Base-by-base conservation (phyloP, 1,140 invertebrate species). In the Magallana gigas region DNA sequence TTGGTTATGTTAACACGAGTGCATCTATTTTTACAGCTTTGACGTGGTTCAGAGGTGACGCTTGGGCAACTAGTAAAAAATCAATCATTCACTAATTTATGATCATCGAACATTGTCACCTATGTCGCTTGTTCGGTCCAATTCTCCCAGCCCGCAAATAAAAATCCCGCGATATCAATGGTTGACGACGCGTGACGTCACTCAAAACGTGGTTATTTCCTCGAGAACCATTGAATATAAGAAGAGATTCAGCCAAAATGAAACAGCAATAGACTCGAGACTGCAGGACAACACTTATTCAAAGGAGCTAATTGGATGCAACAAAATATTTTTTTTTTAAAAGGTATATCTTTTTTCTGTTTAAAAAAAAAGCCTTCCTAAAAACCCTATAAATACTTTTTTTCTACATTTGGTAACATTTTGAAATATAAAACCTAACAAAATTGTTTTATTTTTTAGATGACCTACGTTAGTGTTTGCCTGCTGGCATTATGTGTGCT, bases 171-270 rank as follows among this genome's bases (percentile, higher is more conserved):
- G 23, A 76, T 76, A 29, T 76, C 68, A 76, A 23, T 76, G 68
- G 68, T 29, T 29, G 68, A 76, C 68, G 36, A 36, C 9, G 5
- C 23, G 68, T 76, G 68, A 76, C 68, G 68, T 76, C 68, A 76
- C 68, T 18, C 23, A 76, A 76, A 76, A 12, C 8, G 23, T 76
- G 68, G 68, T 76, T 76, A 76, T 76, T 76, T 76, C 68, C 68
- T 76, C 68, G 68, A 29, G 14, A 76, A 76, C 5, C 36, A 76
- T 4, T 12, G 68, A 76, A 29, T 76, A 76, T 76, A 76, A 76
- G 68, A 76, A 76, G 23, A 76, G 68, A 29, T 8, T 11, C 23
- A 76, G 36, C 12, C 23, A 76, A 18, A 12, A 11, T 3, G 36
- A 12, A 18, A 76, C 3, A 76, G 68, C 12, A 29, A 76, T 11